These are phyloP conservation scores for Torymus aiolomorphi DNA, from an alignment of 2,888 invertebrate species.

Conservation along the genomic window DNA sequence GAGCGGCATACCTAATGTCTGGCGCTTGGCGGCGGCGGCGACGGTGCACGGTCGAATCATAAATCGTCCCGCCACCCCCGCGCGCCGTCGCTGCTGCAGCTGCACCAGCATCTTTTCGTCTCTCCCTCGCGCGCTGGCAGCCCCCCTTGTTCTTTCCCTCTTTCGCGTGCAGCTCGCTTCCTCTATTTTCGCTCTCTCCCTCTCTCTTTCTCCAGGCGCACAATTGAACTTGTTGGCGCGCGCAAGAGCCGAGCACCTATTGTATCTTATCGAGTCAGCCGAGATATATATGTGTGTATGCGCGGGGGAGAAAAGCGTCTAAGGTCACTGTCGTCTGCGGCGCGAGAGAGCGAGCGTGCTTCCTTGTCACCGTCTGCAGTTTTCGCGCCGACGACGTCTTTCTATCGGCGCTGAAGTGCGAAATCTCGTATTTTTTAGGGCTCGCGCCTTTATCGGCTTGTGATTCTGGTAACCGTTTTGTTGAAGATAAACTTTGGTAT, in stretches of 20 bases:
- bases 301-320: background rate
- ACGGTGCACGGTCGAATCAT: conserved; percentile 64
- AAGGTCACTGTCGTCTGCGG: conserved; percentile 28
- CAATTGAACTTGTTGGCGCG: conserved; percentile 41
- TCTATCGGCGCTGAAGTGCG: too few relatives aligned
- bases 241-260: too few relatives aligned
- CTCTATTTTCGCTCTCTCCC: background rate
- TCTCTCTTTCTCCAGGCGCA: conserved; percentile 8
- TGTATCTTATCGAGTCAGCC: too few relatives aligned
- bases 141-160: conserved; percentile 50
- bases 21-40: conserved; percentile 61
- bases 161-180: background rate
- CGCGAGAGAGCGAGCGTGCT: too few relatives aligned
- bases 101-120: conserved; percentile 48
- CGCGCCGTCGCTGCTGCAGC: conserved; percentile 7
- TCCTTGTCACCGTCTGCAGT: too few relatives aligned
- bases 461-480: too few relatives aligned
- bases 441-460: too few relatives aligned
- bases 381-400: too few relatives aligned
- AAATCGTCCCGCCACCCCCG: conserved; percentile 62
- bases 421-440: too few relatives aligned
- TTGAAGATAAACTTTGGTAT: too few relatives aligned
- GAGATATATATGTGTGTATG: too few relatives aligned
- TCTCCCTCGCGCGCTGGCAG: conserved; percentile 15
- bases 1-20: conserved; percentile 68